A percentile compares a stretch with the other conserved stretches of the same genome.
Conservation (phyloP, 2,888 invertebrate genomes). For the Drosophila merina region DNA sequence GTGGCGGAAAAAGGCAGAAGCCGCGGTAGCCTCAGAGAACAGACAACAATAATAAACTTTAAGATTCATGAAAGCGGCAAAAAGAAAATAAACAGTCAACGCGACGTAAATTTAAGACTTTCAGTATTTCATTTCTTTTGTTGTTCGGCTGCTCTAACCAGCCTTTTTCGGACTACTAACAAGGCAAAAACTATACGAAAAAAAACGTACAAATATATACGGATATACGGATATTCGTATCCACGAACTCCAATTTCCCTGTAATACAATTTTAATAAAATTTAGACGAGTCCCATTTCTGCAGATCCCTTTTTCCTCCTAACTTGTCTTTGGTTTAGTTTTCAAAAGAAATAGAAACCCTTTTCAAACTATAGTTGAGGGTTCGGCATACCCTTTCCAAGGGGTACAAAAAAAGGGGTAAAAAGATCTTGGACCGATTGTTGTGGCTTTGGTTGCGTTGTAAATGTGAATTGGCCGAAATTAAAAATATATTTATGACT, state of each 20-base stretch:
- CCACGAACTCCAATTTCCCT: conserved; percentile 19
- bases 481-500: conserved; percentile 82
- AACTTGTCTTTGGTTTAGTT: too few relatives aligned
- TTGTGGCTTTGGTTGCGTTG: conserved; percentile 51
- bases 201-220: conserved; percentile 51
- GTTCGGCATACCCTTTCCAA: neutral
- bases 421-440: conserved; percentile 37
- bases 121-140: conserved; percentile 75
- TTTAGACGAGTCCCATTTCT: neutral
- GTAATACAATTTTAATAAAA: neutral
- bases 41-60: conserved; percentile 73
- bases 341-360: neutral
- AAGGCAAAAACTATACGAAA: conserved; percentile 21
- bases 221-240: conserved; percentile 13
- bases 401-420: conserved; percentile 37
- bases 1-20: conserved; percentile 47
- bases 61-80: conserved; percentile 78
- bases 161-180: conserved; percentile 8
- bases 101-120: conserved; percentile 72
- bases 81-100: conserved; percentile 69
- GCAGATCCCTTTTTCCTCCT: neutral
- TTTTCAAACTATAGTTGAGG: too few relatives aligned
- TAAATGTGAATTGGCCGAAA: conserved; percentile 79
- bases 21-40: conserved; percentile 36
- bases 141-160: conserved; percentile 38